Evolutionary conservation across 2,888 invertebrate genomes (phyloP).

Genomic region (Ophion ventricosus): DNA sequence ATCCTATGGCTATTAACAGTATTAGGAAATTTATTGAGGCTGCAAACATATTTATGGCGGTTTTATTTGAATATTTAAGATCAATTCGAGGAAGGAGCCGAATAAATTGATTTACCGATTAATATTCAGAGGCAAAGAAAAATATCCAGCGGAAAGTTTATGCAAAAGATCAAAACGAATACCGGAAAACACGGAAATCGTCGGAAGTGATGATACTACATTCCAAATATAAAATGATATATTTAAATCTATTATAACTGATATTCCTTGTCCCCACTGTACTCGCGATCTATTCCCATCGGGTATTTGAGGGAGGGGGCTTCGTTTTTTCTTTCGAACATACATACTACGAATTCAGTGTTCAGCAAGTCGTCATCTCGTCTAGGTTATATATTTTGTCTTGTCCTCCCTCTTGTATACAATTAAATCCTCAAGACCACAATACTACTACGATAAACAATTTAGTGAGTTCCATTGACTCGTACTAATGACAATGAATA

Average conservation of each 20-base stretch:
- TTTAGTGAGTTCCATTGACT: neutral
- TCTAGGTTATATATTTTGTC: slow-evolving; percentile 30
- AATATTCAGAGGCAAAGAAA: neutral
- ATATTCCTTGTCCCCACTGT: neutral
- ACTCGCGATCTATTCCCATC: neutral
- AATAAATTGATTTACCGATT: no score
- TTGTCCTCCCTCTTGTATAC: neutral
- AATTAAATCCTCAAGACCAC: neutral
- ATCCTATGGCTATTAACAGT: neutral
- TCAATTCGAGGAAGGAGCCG: no score
- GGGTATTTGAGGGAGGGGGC: neutral
- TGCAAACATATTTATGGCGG: neutral
- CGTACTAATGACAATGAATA: neutral
- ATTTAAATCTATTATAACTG: neutral
- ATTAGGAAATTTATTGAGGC: neutral
- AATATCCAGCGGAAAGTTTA: neutral
- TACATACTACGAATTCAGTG: slow-evolving; percentile 47
- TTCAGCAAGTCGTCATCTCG: slow-evolving; percentile 42
- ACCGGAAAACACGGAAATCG: neutral
- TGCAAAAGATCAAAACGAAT: neutral
- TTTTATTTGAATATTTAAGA: neutral
- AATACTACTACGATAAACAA: no score
- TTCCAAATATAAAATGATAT: neutral
- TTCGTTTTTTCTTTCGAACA: slow-evolving; percentile 18
- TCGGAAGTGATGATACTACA: neutral